A percentile compares a stretch with the other conserved stretches of the same genome.
phyloP scores from a whole-genome alignment of 2,888 invertebrate genomes.

The Melinaea menophilus region DNA sequence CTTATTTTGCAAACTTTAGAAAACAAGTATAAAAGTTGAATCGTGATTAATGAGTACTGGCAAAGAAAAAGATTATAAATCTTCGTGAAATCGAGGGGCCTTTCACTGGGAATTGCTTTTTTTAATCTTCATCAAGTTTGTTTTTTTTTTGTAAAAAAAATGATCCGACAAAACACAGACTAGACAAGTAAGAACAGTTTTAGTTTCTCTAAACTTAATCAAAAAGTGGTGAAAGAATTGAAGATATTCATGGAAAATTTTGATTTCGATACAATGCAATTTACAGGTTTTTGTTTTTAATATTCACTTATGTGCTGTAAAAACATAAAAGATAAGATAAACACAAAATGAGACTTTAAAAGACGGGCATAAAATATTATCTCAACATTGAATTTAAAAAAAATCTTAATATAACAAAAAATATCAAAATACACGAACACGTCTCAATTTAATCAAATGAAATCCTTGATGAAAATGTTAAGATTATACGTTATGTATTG shows the following conservation, averaged over 20 bases:
- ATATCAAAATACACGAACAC: not conserved
- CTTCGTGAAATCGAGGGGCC: slow-evolving; percentile 41
- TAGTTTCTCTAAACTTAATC: not conserved
- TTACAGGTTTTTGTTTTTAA: no score
- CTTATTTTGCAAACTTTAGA: slow-evolving; percentile 23
- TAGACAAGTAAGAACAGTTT: not conserved
- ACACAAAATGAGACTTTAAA: no score
- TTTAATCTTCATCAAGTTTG: slow-evolving; percentile 26
- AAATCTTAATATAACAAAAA: no score
- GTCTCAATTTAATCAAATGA: slow-evolving; percentile 4
- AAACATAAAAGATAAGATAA: no score
- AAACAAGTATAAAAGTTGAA: slow-evolving; percentile 35
- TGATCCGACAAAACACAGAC: not conserved
- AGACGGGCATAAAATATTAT: no score
- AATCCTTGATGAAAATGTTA: slow-evolving; percentile 26
- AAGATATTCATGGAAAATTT: no score
- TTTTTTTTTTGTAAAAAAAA: not conserved
- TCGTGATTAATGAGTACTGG: slow-evolving; percentile 51
- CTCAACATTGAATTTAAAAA: no score
- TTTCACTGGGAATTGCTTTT: slow-evolving; percentile 36
- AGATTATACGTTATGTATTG: slow-evolving; percentile 18
- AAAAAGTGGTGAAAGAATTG: no score
- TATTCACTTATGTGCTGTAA: no score
- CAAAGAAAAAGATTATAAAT: slow-evolving; percentile 51
- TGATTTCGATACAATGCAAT: no score